Conservation (phyloP, 2,797 vertebrate genomes). For the Fratercula arctica region DNA sequence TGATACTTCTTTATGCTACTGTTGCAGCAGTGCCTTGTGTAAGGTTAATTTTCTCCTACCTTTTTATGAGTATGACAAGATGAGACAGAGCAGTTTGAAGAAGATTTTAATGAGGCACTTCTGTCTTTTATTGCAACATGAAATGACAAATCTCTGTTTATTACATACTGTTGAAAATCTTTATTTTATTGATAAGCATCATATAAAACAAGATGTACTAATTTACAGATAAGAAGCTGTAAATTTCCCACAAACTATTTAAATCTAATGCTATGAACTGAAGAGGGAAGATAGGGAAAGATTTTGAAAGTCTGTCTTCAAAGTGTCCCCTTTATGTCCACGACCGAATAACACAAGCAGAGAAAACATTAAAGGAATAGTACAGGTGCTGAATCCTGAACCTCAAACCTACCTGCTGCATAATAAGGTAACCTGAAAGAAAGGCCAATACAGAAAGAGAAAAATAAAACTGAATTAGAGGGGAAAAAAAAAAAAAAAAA, state of each 20-base stretch:
- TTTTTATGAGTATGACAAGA: neutral
- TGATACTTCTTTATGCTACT: neutral
- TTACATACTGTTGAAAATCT: neutral
- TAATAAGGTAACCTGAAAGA: neutral
- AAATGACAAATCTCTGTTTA: neutral
- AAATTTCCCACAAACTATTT: neutral
- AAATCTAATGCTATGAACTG: neutral
- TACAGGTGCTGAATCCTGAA: neutral
- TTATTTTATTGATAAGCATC: neutral
- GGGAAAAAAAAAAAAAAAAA: neutral
- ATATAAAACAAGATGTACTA: neutral
- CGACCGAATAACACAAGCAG: neutral
- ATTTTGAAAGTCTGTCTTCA: neutral
- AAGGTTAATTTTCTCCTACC: neutral
- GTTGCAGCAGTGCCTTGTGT: neutral
- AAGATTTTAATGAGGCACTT: neutral
- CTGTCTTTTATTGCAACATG: neutral
- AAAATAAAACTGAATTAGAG: neutral
- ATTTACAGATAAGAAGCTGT: neutral
- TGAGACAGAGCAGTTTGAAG: neutral
- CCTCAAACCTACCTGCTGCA: neutral
- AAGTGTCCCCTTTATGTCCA: neutral
- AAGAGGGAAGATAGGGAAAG: neutral
- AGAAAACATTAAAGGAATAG: neutral
- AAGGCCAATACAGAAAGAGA: neutral